These are phyloP conservation scores for Alcedo atthis DNA, from an alignment of 2,797 vertebrate genomes.

Conservation along the genomic window DNA sequence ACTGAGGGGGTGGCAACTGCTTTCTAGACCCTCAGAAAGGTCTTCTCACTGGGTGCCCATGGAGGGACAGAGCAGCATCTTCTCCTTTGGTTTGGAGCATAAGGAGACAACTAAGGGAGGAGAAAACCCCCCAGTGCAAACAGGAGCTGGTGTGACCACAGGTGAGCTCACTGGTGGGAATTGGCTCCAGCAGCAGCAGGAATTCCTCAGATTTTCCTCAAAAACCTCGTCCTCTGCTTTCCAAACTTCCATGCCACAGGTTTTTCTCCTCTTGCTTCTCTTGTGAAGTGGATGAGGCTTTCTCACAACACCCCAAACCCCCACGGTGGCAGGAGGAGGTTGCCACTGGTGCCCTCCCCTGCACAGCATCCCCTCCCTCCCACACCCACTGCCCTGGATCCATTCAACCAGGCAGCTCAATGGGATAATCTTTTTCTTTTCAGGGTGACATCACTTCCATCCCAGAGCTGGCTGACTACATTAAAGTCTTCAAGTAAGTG, in stretches of 20 bases:
- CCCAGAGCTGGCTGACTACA: conserved; percentile 96
- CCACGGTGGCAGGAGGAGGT: neutral
- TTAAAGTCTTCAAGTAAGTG: conserved; percentile 99
- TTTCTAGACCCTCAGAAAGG: neutral
- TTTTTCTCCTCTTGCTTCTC: neutral
- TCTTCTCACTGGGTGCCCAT: neutral
- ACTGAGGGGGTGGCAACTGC: fast-evolving
- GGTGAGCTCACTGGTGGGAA: neutral
- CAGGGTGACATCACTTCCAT: conserved; percentile 99
- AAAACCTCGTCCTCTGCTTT: neutral
- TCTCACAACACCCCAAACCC: neutral
- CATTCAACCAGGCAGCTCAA: neutral
- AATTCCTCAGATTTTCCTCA: neutral
- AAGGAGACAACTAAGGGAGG: neutral
- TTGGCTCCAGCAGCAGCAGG: neutral
- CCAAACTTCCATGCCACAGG: neutral
- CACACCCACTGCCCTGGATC: neutral
- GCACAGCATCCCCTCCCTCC: neutral
- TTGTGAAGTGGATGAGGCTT: neutral
- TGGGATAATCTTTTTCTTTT: conserved; percentile 14
- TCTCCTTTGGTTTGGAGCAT: neutral
- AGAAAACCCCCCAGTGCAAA: neutral
- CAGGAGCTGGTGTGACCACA: neutral
- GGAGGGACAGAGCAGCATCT: neutral
- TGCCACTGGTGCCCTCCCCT: neutral